Evolutionary conservation across 2,888 invertebrate genomes (phyloP).

Genomic region (Cantharis lateralis): DNA sequence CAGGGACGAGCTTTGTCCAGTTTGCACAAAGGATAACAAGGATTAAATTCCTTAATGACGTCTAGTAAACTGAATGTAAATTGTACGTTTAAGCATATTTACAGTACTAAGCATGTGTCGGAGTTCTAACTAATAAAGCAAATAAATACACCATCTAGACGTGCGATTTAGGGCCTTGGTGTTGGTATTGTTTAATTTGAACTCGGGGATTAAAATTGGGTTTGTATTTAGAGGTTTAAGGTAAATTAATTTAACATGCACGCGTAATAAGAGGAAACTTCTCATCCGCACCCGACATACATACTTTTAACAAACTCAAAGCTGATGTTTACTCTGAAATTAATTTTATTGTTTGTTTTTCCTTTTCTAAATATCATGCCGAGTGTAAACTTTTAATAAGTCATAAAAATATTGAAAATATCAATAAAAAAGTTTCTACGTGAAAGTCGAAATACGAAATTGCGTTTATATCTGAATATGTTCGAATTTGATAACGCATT

Average conservation of each 20-base stretch:
- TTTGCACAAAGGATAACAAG: background rate
- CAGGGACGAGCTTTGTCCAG: background rate
- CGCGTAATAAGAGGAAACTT: background rate
- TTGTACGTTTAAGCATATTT: conserved; percentile 1
- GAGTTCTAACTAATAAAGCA: background rate
- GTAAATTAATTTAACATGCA: background rate
- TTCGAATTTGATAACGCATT: background rate
- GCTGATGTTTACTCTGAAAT: background rate
- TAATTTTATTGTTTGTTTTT: background rate
- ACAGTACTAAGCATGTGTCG: background rate
- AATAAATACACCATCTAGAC: background rate
- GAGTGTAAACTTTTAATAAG: background rate
- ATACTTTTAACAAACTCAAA: background rate
- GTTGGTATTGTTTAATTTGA: conserved; percentile 1
- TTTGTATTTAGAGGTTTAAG: background rate
- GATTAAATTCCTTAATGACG: conserved; percentile 1
- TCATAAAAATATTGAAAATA: background rate
- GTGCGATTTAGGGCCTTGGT: background rate
- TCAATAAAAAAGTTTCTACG: background rate
- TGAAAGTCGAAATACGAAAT: background rate
- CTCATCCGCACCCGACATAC: background rate
- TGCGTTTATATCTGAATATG: background rate
- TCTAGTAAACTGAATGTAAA: background rate
- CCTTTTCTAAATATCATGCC: background rate
- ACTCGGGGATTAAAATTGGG: background rate